Evolutionary conservation across 2,888 invertebrate genomes (phyloP).

Genomic region (Strigamia maritima): DNA sequence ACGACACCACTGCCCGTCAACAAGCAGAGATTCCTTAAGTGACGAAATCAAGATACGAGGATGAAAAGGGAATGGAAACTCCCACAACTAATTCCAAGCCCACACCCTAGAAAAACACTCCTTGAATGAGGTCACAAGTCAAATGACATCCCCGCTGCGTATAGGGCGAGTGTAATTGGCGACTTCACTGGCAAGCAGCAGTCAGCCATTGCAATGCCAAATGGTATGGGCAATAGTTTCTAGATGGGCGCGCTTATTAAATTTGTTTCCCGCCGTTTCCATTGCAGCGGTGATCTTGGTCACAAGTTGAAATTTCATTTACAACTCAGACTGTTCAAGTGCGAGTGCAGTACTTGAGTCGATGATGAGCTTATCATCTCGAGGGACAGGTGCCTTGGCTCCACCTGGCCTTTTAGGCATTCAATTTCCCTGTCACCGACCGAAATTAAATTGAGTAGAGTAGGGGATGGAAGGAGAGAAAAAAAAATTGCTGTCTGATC

Average conservation of each 20-base stretch:
- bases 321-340: background rate
- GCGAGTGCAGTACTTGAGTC: background rate
- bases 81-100: background rate
- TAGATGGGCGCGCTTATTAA: background rate
- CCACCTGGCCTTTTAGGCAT: conserved; percentile 4
- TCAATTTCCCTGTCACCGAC: conserved; percentile 4
- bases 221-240: conserved; percentile 4
- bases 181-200: background rate
- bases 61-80: background rate
- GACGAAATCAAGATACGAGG: background rate
- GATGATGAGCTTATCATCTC: conserved; percentile 4
- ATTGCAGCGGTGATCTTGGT: background rate
- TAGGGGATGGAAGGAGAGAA: background rate
- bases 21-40: background rate
- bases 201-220: background rate
- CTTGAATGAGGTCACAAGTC: background rate
- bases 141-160: background rate
- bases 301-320: background rate
- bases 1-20: background rate
- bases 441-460: background rate
- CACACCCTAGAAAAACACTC: background rate
- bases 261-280: background rate
- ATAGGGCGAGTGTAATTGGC: background rate
- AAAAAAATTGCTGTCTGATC: background rate
- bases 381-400: conserved; percentile 4